phyloP scores from a whole-genome alignment of 2,797 vertebrate genomes.

The Scolopax rusticola region DNA sequence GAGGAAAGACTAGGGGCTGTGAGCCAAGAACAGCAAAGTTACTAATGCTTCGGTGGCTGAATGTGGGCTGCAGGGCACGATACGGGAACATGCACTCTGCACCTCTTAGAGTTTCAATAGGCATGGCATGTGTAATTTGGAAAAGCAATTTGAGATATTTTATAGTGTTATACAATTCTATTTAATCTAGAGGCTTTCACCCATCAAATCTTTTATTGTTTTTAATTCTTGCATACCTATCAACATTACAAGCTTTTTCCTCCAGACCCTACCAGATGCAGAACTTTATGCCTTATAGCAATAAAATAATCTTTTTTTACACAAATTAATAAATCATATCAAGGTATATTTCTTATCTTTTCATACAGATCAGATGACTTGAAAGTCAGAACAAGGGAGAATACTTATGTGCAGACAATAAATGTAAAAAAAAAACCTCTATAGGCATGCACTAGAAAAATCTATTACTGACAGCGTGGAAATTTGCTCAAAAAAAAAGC shows the following conservation, averaged over 20 bases:
- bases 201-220: background rate
- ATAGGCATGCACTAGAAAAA: background rate
- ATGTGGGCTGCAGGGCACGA: background rate
- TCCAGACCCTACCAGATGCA: background rate
- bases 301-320: background rate
- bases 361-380: background rate
- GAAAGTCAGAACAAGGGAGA: background rate
- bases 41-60: background rate
- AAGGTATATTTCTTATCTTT: background rate
- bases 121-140: background rate
- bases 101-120: background rate
- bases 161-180: background rate
- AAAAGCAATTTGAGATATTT: background rate
- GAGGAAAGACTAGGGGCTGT: background rate
- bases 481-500: background rate
- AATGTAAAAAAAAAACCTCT: background rate
- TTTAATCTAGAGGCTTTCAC: background rate
- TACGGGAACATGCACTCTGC: rapidly evolving
- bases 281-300: background rate
- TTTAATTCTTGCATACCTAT: background rate
- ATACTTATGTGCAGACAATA: rapidly evolving
- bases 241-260: background rate
- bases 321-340: background rate
- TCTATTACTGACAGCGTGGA: background rate
- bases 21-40: background rate